These are phyloP conservation scores for Temnothorax rugatulus DNA, from an alignment of 2,888 invertebrate genomes.

Conservation along the genomic window DNA sequence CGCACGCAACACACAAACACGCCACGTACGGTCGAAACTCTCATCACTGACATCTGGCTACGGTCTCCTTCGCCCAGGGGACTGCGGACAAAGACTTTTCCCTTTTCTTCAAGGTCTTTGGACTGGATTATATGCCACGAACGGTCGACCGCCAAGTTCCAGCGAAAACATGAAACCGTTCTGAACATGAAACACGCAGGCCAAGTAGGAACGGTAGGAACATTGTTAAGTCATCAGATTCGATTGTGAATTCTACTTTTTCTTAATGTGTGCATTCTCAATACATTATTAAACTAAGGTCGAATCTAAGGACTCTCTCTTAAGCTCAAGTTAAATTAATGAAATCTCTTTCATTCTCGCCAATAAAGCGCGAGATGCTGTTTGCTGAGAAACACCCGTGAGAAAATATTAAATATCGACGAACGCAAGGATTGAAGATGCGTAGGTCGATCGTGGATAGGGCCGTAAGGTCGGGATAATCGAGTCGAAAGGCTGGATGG, in stretches of 20 bases:
- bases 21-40: slow-evolving; percentile 52
- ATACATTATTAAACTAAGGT: background rate
- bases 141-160: background rate
- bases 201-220: background rate
- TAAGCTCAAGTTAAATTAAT: background rate
- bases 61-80: slow-evolving; percentile 70
- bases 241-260: background rate
- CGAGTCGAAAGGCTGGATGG: slow-evolving; percentile 38
- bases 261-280: background rate
- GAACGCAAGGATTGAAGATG: background rate
- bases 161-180: background rate
- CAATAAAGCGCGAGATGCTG: background rate
- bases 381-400: background rate
- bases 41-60: slow-evolving; percentile 74
- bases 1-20: slow-evolving; percentile 13
- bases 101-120: slow-evolving; percentile 60
- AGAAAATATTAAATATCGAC: background rate
- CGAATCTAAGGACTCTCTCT: background rate
- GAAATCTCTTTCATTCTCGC: background rate
- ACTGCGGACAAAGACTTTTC: slow-evolving; percentile 31
- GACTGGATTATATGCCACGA: slow-evolving; percentile 61
- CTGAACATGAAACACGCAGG: background rate
- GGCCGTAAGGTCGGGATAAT: slow-evolving; percentile 15
- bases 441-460: slow-evolving; percentile 4
- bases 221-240: background rate